These are phyloP conservation scores for Equus przewalskii DNA, from an alignment of 2,113 vertebrate genomes.

Conservation along the genomic window DNA sequence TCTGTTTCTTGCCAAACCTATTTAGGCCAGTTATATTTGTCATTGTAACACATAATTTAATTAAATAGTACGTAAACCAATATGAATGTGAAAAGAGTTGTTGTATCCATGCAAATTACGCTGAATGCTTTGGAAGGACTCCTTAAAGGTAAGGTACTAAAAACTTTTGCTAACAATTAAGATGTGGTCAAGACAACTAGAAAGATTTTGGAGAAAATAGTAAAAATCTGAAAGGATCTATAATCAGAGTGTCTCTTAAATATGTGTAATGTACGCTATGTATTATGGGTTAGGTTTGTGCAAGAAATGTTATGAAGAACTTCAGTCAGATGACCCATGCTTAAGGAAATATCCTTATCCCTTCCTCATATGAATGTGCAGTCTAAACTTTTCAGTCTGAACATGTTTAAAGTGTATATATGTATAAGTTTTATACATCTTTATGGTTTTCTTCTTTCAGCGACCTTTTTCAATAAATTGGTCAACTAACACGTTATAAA, in stretches of 20 bases:
- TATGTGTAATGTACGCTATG: not conserved
- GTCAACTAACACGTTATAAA: not conserved
- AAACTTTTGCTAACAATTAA: not conserved
- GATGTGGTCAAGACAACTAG: not conserved
- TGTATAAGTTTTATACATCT: not conserved
- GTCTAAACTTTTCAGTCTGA: not conserved
- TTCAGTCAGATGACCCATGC: not conserved
- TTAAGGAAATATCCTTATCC: not conserved
- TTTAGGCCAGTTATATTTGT: not conserved
- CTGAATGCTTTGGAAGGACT: not conserved
- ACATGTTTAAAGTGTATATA: not conserved
- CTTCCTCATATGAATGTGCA: not conserved
- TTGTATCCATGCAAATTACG: constrained; percentile 4
- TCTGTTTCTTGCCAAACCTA: not conserved
- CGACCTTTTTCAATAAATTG: not conserved
- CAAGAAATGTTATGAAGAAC: not conserved
- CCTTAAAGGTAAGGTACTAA: not conserved
- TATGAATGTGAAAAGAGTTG: not conserved
- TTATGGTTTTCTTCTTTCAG: not conserved
- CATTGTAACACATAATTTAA: constrained; percentile 15
- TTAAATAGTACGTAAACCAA: constrained; percentile 29
- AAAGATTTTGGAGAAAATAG: constrained; percentile 8
- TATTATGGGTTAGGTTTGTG: not conserved
- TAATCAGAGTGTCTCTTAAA: not conserved
- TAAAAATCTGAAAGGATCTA: not conserved